Evolutionary conservation across 2,888 invertebrate genomes (phyloP).

Genomic region (Hydroisotoma schaefferi): DNA sequence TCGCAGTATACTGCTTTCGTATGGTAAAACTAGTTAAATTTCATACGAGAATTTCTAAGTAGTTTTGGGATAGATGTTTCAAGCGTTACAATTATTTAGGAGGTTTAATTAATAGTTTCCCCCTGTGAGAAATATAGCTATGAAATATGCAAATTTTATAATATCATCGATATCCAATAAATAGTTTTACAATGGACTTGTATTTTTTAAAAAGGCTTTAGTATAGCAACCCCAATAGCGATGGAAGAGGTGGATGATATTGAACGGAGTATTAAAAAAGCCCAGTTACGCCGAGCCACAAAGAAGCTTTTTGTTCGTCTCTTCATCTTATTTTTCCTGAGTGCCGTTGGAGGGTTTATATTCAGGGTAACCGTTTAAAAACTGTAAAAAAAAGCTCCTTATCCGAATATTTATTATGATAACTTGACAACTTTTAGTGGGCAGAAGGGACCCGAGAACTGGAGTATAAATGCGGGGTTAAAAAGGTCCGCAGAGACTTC

Average conservation of each 20-base stretch:
- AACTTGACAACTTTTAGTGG: constrained; percentile 38
- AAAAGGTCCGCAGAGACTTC: constrained; percentile 64
- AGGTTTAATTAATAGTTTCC: too few species aligned
- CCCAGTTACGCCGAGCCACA: constrained; percentile 31
- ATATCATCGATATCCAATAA: too few species aligned
- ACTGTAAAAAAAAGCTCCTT: background rate
- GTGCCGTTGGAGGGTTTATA: constrained; percentile 45
- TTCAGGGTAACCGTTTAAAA: constrained; percentile 38
- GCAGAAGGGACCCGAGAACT: constrained; percentile 80
- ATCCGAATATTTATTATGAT: background rate
- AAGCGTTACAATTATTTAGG: too few species aligned
- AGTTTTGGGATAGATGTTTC: too few species aligned
- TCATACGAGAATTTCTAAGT: too few species aligned
- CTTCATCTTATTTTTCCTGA: constrained; percentile 42
- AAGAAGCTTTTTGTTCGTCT: constrained; percentile 40
- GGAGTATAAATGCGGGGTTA: constrained; percentile 81
- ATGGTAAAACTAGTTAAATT: too few species aligned
- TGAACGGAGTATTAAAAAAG: constrained; percentile 32
- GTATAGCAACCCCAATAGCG: too few species aligned
- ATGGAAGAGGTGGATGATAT: constrained; percentile 14
- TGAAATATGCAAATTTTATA: background rate
- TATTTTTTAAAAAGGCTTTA: too few species aligned
- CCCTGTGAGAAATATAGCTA: too few species aligned
- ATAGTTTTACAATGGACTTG: too few species aligned
- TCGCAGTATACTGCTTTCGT: too few species aligned